Conservation (phyloP, 2,888 invertebrate genomes). For the Stictocephala bisonia region DNA sequence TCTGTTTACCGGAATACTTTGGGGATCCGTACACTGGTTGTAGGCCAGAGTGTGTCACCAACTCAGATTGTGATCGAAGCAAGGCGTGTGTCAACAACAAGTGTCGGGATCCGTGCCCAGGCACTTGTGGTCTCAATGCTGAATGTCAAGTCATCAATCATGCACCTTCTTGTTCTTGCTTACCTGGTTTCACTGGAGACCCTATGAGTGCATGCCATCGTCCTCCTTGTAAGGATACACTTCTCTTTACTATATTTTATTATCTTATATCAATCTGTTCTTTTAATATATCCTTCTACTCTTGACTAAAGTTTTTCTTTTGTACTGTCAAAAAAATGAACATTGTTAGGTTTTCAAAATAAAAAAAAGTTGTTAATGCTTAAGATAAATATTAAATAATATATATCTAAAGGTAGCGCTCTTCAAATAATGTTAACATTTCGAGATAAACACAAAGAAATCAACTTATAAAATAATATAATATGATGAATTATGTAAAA, state of each 20-base stretch:
- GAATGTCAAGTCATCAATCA: constrained; percentile 85
- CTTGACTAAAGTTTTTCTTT: too few species aligned
- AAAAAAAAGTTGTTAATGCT: too few species aligned
- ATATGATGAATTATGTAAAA: too few species aligned
- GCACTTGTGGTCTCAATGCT: constrained; percentile 83
- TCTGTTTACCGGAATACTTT: constrained; percentile 82
- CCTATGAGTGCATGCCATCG: constrained; percentile 68
- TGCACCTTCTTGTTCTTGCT: constrained; percentile 82
- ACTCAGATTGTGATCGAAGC: constrained; percentile 81
- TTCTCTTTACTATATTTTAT: constrained; percentile 26
- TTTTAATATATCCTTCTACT: too few species aligned
- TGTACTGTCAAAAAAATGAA: too few species aligned
- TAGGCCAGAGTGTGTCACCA: constrained; percentile 86
- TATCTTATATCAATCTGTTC: too few species aligned
- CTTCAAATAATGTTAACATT: too few species aligned
- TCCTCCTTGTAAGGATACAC: constrained; percentile 61
- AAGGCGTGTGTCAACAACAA: constrained; percentile 87
- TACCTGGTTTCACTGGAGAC: constrained; percentile 82
- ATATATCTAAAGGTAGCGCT: too few species aligned
- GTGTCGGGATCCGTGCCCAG: constrained; percentile 85
- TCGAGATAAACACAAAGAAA: too few species aligned
- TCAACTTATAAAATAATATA: too few species aligned
- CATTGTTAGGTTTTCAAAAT: too few species aligned
- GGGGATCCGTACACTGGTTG: constrained; percentile 91
- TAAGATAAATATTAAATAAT: too few species aligned